A percentile compares a stretch with the other conserved stretches of the same genome.
These are phyloP conservation scores for Morphnarchus princeps DNA, from an alignment of 2,113 vertebrate genomes.

Conservation along the genomic window DNA sequence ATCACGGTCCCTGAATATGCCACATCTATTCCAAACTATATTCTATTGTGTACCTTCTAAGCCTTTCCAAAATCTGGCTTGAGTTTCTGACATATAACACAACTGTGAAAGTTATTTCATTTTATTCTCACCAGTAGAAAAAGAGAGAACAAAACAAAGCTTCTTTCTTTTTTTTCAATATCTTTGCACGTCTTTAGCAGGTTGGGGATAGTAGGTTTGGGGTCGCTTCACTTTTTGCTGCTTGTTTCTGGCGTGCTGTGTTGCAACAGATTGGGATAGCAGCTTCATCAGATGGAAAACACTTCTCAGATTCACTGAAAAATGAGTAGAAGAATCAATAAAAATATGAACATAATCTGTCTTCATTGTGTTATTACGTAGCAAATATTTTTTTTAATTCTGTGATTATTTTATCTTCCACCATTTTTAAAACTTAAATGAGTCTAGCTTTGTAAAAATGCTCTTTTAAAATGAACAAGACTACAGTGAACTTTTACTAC, in stretches of 20 bases:
- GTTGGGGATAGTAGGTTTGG: background rate
- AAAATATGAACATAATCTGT: background rate
- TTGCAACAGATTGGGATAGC: background rate
- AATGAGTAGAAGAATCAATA: background rate
- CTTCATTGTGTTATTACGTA: background rate
- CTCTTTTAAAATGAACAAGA: background rate
- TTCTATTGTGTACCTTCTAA: background rate
- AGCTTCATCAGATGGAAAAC: background rate
- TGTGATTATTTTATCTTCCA: background rate
- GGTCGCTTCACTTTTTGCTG: rapidly evolving
- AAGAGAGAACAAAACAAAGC: background rate
- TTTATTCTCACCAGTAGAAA: background rate
- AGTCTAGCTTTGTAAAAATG: background rate
- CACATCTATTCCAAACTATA: background rate
- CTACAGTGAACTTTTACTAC: background rate
- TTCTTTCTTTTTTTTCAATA: background rate
- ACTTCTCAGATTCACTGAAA: background rate
- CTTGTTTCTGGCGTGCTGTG: background rate
- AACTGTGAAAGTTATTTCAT: background rate
- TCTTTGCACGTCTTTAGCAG: background rate
- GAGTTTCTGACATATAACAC: background rate
- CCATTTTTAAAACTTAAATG: background rate
- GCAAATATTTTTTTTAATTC: background rate
- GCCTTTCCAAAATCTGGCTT: background rate
- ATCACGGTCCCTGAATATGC: background rate